These are phyloP conservation scores for Agrypnia vestita DNA, from an alignment of 1,140 invertebrate genomes.

Conservation along the genomic window DNA sequence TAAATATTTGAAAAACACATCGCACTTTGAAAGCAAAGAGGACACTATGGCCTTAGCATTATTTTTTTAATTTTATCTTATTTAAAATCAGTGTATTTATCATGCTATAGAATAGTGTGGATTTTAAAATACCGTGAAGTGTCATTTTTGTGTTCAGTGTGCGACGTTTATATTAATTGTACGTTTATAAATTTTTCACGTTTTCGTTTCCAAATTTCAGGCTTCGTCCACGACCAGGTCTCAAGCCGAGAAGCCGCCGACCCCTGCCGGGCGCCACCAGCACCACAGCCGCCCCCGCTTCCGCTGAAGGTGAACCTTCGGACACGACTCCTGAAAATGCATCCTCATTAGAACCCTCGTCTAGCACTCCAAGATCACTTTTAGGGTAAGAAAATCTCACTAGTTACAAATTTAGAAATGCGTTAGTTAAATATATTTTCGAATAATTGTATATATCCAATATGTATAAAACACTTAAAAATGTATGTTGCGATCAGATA, in stretches of 20 bases:
- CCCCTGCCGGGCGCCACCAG: slow-evolving; percentile 48
- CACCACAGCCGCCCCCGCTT: slow-evolving; percentile 21
- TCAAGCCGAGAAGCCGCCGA: slow-evolving; percentile 53
- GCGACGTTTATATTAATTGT: neutral
- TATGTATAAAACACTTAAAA: neutral
- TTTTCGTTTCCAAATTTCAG: neutral
- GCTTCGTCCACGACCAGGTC: slow-evolving; percentile 25
- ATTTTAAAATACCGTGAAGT: too few relatives aligned
- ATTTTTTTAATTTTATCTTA: too few relatives aligned
- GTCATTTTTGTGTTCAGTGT: too few relatives aligned
- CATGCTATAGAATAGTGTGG: too few relatives aligned
- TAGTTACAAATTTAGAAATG: neutral
- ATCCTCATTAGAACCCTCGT: slow-evolving; percentile 34
- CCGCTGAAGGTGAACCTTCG: slow-evolving; percentile 1
- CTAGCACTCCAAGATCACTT: slow-evolving; percentile 46
- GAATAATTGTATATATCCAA: too few relatives aligned
- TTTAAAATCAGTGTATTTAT: too few relatives aligned
- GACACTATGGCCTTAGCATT: too few relatives aligned
- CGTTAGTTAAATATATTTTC: neutral
- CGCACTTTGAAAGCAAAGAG: too few relatives aligned
- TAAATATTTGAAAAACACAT: too few relatives aligned
- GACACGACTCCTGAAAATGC: slow-evolving; percentile 30
- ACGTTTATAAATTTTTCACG: neutral
- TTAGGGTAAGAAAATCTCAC: slow-evolving; percentile 47
- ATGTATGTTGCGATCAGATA: neutral